Base-by-base conservation (phyloP, 2,888 invertebrate genomes). In the Adineta ricciae region DNA sequence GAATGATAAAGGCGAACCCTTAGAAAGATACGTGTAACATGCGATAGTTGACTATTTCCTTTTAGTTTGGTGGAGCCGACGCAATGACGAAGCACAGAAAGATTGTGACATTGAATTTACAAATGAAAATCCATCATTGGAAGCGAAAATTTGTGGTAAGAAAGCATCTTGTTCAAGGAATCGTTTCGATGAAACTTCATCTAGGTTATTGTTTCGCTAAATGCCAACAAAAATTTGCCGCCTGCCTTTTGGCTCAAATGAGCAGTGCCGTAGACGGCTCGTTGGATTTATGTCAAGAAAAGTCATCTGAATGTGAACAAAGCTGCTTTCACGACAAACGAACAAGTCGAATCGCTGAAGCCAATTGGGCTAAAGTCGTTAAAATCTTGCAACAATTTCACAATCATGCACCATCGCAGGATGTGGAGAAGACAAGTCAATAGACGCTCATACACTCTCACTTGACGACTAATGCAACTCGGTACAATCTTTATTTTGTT, bases 21-120 rank as follows among this genome's bases (percentile, higher is more conserved):
- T 11, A n/a, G 46, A 46, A 46, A 46, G 46, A 46, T n/a, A 46
- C 8, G 5, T 46, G 46, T 11, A 8, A 46, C 46, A 46, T 11
- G 46, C 46, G 11, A 46, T 46, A 11, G n/a, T 4, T 56, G 2
- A n/a, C 27, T 56, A 21, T 27, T n/a, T 32, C 9, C 19, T 78
- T 78, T 78, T 41, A 78, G 78, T 78, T 21, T 78, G 78, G 78
- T 78, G 78, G 78, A 78, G 78, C n/a, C 38, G 41, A 38, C 78
- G 78, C 41, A 19, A n/a, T n/a, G 41, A 38, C 2, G 11, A 24
- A 9, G 14, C 38, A 41, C 3, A 41, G n/a, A 8, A 1, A 78
- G 78, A 78, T 11, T 78, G 78, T 78, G n/a, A 78, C 1, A n/a
- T 78, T 41, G 78, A 41, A 24, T 41, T 41, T 78, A 41, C 38